These are phyloP conservation scores for Drosophila bunnanda DNA, from an alignment of 2,888 invertebrate species.

Conservation along the genomic window DNA sequence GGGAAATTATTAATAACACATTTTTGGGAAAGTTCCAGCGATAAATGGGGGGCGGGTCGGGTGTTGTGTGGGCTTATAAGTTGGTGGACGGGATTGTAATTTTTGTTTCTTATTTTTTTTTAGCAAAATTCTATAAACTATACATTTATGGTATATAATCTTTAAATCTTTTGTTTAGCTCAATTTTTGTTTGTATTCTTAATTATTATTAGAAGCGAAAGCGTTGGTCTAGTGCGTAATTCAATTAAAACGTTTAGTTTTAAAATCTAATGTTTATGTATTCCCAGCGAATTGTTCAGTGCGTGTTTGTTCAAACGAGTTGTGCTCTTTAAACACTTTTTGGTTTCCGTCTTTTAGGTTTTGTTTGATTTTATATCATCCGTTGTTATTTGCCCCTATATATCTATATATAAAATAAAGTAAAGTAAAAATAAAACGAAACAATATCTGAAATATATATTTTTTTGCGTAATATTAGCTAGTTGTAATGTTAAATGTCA, in stretches of 20 bases:
- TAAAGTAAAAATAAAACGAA: background rate
- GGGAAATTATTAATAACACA: slow-evolving; percentile 8
- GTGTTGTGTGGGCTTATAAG: background rate
- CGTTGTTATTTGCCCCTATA: slow-evolving; percentile 16
- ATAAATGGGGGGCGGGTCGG: slow-evolving; percentile 1
- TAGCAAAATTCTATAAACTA: slow-evolving; percentile 30
- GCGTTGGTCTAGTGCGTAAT: slow-evolving; percentile 57
- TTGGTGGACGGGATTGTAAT: slow-evolving; percentile 10
- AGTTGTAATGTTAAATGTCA: slow-evolving; percentile 29
- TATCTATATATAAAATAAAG: background rate
- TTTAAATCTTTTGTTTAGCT: slow-evolving; percentile 39
- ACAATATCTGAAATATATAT: slow-evolving; percentile 2
- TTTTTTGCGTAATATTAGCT: slow-evolving; percentile 21
- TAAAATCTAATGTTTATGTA: slow-evolving; percentile 9
- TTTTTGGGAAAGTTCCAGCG: slow-evolving; percentile 6
- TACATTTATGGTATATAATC: slow-evolving; percentile 6
- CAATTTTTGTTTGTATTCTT: slow-evolving; percentile 40
- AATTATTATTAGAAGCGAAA: slow-evolving; percentile 25
- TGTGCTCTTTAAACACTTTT: slow-evolving; percentile 71
- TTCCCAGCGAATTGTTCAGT: slow-evolving; percentile 50
- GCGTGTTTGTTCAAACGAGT: slow-evolving; percentile 54
- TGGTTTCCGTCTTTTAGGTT: slow-evolving; percentile 33
- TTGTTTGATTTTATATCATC: slow-evolving; percentile 9
- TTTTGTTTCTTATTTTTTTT: slow-evolving; percentile 15
- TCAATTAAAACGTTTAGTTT: slow-evolving; percentile 14